Base-by-base conservation (phyloP, 53 echinoderm and acorn worm genomes). In the Apostichopus leukothele region DNA sequence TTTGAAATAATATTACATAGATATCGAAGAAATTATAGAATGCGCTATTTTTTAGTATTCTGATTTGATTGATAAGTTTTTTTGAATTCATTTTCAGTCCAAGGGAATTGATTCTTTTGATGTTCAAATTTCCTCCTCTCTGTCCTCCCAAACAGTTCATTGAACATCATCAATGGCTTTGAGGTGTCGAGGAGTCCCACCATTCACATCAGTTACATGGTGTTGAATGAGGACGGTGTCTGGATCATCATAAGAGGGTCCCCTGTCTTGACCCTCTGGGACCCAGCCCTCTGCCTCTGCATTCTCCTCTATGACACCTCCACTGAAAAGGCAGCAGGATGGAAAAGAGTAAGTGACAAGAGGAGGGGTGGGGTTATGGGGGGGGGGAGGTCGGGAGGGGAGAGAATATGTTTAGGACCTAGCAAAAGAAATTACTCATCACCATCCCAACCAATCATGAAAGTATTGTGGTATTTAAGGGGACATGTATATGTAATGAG, bases 241-340 rank as follows among this genome's bases (percentile, higher is more conserved):
- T 97, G 97, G 97, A 89, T 97, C 74, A 94, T 91, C 4, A 94
- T 97, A 7, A 83, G 97, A 9, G 95, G 94, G 59, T 94, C 95
- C 5, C 88, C 95, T 51, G 78, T 93, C 67, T 55, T 95, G 21
- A 91, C 91, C 57, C 86, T 97, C 8, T 97, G 97, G 97, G 94
- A 97, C 86, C 74, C 81, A 6, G 53, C 74, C 20, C 83, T 94
- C 63, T 85, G 95, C 19, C 85, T 90, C 16, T 97, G 97, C 76
- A 66, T 97, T 19, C 86, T 97, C 53, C 63, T 95, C 22, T 95
- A 94, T 78, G 95, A 97, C 76, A 97, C 95, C 23, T 92, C 97
- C 12, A 93, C 77, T 14, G 95, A 97, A 83, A 86, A 92, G 86
- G 76, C 88, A 21, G 88, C 75, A 13, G 75, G 74, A 20, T 75